A percentile compares a stretch with the other conserved stretches of the same genome.
phyloP scores from a whole-genome alignment of 2,888 invertebrate species.

The Campoplex capitator region DNA sequence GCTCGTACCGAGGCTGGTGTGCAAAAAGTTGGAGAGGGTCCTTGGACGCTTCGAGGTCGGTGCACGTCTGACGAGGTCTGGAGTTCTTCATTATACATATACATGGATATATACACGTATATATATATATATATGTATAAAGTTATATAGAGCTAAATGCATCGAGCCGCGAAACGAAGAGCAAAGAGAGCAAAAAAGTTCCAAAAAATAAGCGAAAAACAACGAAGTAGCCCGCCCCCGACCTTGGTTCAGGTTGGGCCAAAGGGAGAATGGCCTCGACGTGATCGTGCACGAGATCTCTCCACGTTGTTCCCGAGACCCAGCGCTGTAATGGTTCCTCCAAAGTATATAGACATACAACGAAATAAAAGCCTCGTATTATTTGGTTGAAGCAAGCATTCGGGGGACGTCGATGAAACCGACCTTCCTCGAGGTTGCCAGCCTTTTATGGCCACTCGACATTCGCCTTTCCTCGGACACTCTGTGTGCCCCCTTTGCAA shows the following conservation, averaged over 20 bases:
- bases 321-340: conserved; percentile 64
- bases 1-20: conserved; percentile 65
- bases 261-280: conserved; percentile 76
- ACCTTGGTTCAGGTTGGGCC: conserved; percentile 78
- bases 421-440: conserved; percentile 76
- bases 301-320: conserved; percentile 46
- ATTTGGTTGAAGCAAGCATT: conserved; percentile 75
- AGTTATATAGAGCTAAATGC: conserved; percentile 53
- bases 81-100: conserved; percentile 50
- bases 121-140: conserved; percentile 12
- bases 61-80: conserved; percentile 67
- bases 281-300: conserved; percentile 42
- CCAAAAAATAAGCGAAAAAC: conserved; percentile 16
- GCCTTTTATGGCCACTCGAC: conserved; percentile 70
- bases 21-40: conserved; percentile 73
- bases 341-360: conserved; percentile 51
- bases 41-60: conserved; percentile 72
- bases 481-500: conserved; percentile 13
- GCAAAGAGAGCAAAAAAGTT: conserved; percentile 46
- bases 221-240: conserved; percentile 77
- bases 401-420: conserved; percentile 72
- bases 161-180: conserved; percentile 63
- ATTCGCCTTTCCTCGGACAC: conserved; percentile 55
- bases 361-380: conserved; percentile 61
- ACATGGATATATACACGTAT: conserved; percentile 4